Evolutionary conservation across 2,888 invertebrate genomes (phyloP), one percentile per base, ranked within the genome.

Genomic region (Polietes domitor): DNA sequence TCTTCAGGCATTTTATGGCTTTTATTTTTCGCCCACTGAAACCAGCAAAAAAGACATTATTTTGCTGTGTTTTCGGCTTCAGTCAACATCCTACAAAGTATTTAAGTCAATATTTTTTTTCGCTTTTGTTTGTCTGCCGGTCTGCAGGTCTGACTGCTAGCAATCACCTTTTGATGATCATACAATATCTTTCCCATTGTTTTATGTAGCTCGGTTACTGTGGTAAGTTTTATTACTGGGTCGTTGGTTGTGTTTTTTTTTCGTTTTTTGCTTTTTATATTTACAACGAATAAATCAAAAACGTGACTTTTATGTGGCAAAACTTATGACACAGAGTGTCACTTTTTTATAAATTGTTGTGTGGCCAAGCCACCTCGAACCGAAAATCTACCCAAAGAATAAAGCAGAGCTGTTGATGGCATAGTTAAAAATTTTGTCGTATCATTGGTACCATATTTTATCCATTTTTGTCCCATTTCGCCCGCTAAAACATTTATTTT

Each of bases 381-480:
- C 15, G n/a, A 26, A 26, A 37, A 37, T 6, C 21, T 17, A 5
- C 6, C 61, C 47, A 53, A 50, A 80, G 58, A 80, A 71, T 50
- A 80, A 80, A 75, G 70, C 43, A 28, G 37, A 37, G 24, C 19
- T 53, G 53, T 53, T 53, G 53, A 53, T 53, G 53, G 21, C 53
- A 53, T 53, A 24, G 53, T 53, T 53, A 53, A 4, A 21, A 19
- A 41, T 65, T 53, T 21, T 53, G 24, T 53, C 21, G n/a, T 6
- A 12, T 17, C 21, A 6, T 21, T 53, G 19, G 65, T 65, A 65
- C 37, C 65, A 65, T 65, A 65, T 65, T 65, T 65, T 65, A n/a
- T n/a, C n/a, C n/a, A n/a, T n/a, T n/a, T n/a, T n/a, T n/a, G n/a
- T n/a, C n/a, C n/a, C n/a, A n/a, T n/a, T n/a, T n/a, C n/a, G n/a